A percentile compares a stretch with the other conserved stretches of the same genome.
phyloP scores from a whole-genome alignment of 2,888 invertebrate species.

The Peribatodes rhomboidaria region DNA sequence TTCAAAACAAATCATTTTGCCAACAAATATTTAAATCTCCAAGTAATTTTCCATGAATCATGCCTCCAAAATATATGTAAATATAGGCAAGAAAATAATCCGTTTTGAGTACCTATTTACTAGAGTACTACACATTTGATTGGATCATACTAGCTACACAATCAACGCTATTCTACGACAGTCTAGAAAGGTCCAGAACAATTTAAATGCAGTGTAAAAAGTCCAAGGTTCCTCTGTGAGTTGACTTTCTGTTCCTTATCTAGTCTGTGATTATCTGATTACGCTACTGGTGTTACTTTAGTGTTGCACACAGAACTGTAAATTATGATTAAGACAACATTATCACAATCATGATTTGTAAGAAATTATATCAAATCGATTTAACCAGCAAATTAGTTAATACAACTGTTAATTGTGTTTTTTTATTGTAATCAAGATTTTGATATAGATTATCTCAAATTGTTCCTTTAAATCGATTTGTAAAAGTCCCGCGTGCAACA shows the following conservation, averaged over 20 bases:
- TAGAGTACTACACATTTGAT: too few relatives aligned
- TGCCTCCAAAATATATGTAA: not conserved
- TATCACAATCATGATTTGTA: not conserved
- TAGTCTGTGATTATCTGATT: conserved; percentile 5
- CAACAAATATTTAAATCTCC: not conserved
- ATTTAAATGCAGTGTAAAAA: not conserved
- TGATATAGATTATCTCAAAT: too few relatives aligned
- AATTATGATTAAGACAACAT: not conserved
- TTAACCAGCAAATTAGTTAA: not conserved
- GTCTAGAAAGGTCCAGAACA: not conserved
- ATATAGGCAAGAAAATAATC: too few relatives aligned
- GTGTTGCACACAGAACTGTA: not conserved
- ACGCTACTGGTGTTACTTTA: not conserved
- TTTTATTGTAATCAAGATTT: not conserved
- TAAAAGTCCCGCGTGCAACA: not conserved
- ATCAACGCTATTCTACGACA: not conserved
- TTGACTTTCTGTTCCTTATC: not conserved
- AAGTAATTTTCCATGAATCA: not conserved
- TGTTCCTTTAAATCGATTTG: too few relatives aligned
- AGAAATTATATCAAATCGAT: not conserved
- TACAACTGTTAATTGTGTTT: too few relatives aligned
- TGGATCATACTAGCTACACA: not conserved
- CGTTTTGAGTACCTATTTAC: not conserved
- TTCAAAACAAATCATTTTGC: not conserved
- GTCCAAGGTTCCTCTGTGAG: not conserved